phyloP scores from a whole-genome alignment of 2,797 vertebrate species.

The Darevskia nairensis region DNA sequence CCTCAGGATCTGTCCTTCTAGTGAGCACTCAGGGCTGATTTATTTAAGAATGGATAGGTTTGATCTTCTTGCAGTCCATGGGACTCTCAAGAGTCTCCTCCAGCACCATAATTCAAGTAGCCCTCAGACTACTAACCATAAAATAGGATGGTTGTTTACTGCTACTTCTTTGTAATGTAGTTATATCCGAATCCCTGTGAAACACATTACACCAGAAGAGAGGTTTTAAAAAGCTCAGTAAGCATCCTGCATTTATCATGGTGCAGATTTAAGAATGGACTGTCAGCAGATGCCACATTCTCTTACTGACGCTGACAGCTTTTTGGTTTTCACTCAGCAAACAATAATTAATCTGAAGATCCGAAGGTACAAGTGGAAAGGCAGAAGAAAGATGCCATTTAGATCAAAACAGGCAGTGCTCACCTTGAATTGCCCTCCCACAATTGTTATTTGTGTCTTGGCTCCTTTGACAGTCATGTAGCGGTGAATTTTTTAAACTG shows the following conservation, averaged over 20 bases:
- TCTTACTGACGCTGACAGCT: conserved; percentile 25
- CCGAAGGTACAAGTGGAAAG: background rate
- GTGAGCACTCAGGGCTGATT: too few species aligned
- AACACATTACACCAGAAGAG: too few species aligned
- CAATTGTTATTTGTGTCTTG: background rate
- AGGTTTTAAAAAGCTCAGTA: background rate
- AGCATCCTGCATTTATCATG: conserved; percentile 21
- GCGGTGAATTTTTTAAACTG: background rate
- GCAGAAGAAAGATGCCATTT: background rate
- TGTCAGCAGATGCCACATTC: background rate
- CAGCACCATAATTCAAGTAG: too few species aligned
- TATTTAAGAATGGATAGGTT: too few species aligned
- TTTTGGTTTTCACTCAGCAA: conserved; percentile 20
- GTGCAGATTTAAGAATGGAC: background rate
- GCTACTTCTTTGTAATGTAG: too few species aligned
- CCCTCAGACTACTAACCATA: background rate
- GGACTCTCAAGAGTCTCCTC: too few species aligned
- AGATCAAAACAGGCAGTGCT: background rate
- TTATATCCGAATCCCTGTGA: too few species aligned
- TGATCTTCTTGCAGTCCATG: too few species aligned
- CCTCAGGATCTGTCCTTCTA: too few species aligned
- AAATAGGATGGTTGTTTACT: background rate
- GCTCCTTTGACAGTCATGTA: background rate
- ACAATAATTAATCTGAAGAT: background rate
- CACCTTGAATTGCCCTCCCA: conserved; percentile 10